A percentile compares a stretch with the other conserved stretches of the same genome.
Conservation (phyloP, 2,113 vertebrate genomes). For the Chionomys nivalis region DNA sequence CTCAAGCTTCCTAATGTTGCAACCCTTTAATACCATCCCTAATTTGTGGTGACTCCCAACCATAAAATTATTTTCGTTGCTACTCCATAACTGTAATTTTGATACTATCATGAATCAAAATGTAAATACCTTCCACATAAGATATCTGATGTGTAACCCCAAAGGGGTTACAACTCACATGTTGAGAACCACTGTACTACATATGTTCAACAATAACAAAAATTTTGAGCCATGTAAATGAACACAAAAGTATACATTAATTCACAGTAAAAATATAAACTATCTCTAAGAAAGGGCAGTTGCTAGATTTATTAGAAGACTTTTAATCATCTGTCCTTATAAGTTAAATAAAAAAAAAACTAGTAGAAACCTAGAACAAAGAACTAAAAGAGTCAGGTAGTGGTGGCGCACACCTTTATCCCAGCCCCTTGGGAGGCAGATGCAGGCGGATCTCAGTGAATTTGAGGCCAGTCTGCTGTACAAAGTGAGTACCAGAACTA, state of each 20-base stretch:
- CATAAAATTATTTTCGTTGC: neutral
- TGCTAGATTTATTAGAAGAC: neutral
- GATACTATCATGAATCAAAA: neutral
- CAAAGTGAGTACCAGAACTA: too few species aligned
- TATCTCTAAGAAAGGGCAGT: neutral
- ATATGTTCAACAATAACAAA: neutral
- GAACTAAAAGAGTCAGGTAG: neutral
- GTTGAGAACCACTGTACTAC: neutral
- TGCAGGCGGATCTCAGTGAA: too few species aligned
- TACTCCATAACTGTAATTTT: neutral
- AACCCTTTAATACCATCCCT: neutral
- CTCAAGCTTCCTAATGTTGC: neutral
- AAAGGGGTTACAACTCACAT: neutral
- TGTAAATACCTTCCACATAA: neutral
- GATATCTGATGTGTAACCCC: neutral
- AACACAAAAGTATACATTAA: neutral
- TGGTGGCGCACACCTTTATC: too few species aligned
- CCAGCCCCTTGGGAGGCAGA: too few species aligned
- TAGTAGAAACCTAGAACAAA: neutral
- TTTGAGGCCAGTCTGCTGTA: too few species aligned
- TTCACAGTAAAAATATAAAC: neutral
- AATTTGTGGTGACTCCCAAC: neutral
- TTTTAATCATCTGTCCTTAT: neutral
- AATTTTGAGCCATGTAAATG: neutral
- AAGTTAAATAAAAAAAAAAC: neutral